Base-by-base conservation (phyloP, 2,113 vertebrate genomes). In the Python bivittatus region DNA sequence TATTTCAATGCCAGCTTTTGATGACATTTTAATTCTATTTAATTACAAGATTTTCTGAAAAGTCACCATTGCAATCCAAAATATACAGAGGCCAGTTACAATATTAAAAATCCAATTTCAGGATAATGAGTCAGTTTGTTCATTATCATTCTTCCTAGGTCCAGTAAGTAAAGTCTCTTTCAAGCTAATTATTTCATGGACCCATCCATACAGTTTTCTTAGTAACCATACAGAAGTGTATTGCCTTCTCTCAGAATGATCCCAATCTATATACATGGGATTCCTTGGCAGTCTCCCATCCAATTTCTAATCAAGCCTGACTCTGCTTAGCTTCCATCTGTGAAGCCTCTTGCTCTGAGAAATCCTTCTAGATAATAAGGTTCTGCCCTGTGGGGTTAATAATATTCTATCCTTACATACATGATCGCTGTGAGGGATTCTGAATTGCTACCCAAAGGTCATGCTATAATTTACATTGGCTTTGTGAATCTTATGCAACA, bases 11-110 rank as follows among this genome's bases (percentile, higher is more conserved):
- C 33, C 88, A 88, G 2, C 42, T 0, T 13, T 25, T 53, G 87
- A 68, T 56, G 27, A 53, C 6, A 9, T 38, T 58, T 91, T 87
- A 64, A 33, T 42, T 84, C 87, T 86, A 89, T 17, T 86, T 88
- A 1, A 29, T 88, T 89, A 93, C 83, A 11, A 7, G 86, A 91
- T 89, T 94, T 91, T 89, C 10, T 88, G 56, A 0, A 20, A 27
- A 72, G 84, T 86, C 11, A 53, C 15, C 68, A 84, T 44, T 91
- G 29, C 92, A 91, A 91, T 79, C 64, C 88, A 42, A 86, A 86
- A 38, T 38, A 48, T 38, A 7, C 42, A 53, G 15, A 20, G 48
- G 33, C 60, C 88, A 53, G 48, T 54, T 57, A 23, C 20, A 91
- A 48, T 29, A 91, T 10, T 29, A 3, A 57, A 94, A 83, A 15